phyloP scores from a whole-genome alignment of 1,140 invertebrate species.

The Tetranychus cinnabarinus region DNA sequence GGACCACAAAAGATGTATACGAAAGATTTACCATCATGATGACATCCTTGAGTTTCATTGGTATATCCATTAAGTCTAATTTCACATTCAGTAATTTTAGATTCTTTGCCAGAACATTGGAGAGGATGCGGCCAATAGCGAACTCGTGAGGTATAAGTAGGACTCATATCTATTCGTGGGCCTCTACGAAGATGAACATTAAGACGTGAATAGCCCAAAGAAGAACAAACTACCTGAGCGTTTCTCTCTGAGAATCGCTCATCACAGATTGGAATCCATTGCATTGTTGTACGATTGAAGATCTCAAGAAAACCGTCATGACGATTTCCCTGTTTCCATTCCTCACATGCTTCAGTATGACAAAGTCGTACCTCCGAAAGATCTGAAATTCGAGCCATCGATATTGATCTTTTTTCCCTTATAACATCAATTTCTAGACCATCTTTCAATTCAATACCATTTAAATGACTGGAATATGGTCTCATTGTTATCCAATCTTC shows the following conservation, averaged over 20 bases:
- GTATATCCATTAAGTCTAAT: constrained; percentile 69
- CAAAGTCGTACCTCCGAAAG: constrained; percentile 17
- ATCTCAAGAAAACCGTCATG: constrained; percentile 61
- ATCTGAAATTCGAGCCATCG: constrained; percentile 5
- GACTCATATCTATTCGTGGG: constrained; percentile 53
- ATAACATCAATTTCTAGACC: constrained; percentile 7
- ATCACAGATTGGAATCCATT: constrained; percentile 94
- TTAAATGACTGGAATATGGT: constrained; percentile 25
- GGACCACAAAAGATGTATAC: constrained; percentile 78
- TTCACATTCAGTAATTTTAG: constrained; percentile 55
- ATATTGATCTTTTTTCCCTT: background rate
- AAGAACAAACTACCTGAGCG: constrained; percentile 77
- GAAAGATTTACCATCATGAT: constrained; percentile 57
- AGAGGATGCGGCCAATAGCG: constrained; percentile 88
- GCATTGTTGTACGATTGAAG: constrained; percentile 75
- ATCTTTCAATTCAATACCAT: background rate
- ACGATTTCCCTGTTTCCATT: constrained; percentile 12
- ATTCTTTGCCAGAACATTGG: constrained; percentile 54
- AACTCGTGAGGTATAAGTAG: constrained; percentile 53
- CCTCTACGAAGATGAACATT: constrained; percentile 64
- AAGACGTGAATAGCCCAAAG: constrained; percentile 66
- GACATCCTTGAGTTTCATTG: constrained; percentile 46
- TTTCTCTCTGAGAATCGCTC: constrained; percentile 75
- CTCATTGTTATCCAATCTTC: constrained; percentile 59
- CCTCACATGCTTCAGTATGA: constrained; percentile 18